phyloP scores from a whole-genome alignment of 2,888 invertebrate species.

The Leucophenga montana region DNA sequence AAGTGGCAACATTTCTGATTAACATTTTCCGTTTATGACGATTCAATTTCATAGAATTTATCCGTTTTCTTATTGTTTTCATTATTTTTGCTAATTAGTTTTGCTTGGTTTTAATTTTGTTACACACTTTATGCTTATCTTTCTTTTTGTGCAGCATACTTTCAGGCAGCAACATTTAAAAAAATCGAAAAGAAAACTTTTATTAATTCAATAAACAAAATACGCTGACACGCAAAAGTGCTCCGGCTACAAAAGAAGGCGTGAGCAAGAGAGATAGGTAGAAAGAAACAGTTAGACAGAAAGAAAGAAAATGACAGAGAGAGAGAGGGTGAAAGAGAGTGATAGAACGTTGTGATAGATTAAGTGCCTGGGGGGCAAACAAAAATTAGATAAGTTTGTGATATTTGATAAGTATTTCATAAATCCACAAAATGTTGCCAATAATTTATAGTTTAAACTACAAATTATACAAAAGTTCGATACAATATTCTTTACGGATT shows the following conservation, averaged over 20 bases:
- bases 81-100: neutral
- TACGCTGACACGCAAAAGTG: neutral
- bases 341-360: too few species aligned
- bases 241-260: neutral
- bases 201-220: slow-evolving; percentile 13
- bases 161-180: neutral
- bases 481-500: too few species aligned
- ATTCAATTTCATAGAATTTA: neutral
- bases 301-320: too few species aligned
- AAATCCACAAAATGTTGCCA: too few species aligned
- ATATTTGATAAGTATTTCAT: too few species aligned
- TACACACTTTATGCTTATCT: neutral
- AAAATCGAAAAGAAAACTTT: neutral
- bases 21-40: neutral
- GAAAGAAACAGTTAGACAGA: too few species aligned
- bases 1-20: neutral
- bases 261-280: neutral
- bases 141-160: neutral
- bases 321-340: neutral
- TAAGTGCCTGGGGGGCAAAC: too few species aligned
- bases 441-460: too few species aligned
- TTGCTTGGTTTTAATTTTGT: neutral
- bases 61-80: neutral
- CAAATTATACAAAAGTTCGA: too few species aligned
- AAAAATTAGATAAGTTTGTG: too few species aligned